Base-by-base conservation (phyloP, 2,888 invertebrate species). In the Lasioglossum malachurum region DNA sequence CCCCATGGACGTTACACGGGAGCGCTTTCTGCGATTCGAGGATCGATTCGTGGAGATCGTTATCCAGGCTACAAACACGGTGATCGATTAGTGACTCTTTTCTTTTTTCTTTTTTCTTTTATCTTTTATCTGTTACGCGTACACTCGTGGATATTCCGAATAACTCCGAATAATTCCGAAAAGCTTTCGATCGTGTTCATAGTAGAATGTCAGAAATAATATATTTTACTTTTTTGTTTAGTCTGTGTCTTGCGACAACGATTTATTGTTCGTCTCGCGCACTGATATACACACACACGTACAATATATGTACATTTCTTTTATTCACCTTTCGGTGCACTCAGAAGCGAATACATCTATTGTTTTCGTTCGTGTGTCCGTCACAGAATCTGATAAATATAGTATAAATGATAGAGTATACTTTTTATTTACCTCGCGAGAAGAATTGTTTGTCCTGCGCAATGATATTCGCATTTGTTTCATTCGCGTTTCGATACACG, bases 1-100 rank as follows among this genome's bases (percentile, higher is more conserved):
- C 64, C 16, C 64, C 27, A 64, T 64, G 64, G 64, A 64, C 60
- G 27, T 60, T 27, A 5, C 60, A 16, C 60, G 7, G 60, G 14
- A 4, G 60, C 16, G 60, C 14, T 64, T 64, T 16, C 5, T 31
- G 64, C 27, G 64, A 16, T 7, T 64, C 64, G 27, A 31, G 64
- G 64, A 27, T 64, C 31, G 64, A 64, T 64, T 64, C 64, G 27
- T 64, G 31, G 64, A 64, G 64, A 31, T 64, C 64, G 64, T 64
- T 64, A 16, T 64, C 64, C 7, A 64, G 27, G 31, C 27, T 31
- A 16, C 64, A 16, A 31, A 64, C 27, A 64, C 31, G 64, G 64
- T 64, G 64, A 64, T 64, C 64, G 16, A 27, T 31, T 64, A 35
- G 35, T 35, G 4, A 35, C 35, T 35, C 4, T 64, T 60, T 60